Percentiles rank a stretch among this genome's conserved stretches.
Conservation (phyloP, 2,797 vertebrate genomes). For the Notolepis coatsorum region DNA sequence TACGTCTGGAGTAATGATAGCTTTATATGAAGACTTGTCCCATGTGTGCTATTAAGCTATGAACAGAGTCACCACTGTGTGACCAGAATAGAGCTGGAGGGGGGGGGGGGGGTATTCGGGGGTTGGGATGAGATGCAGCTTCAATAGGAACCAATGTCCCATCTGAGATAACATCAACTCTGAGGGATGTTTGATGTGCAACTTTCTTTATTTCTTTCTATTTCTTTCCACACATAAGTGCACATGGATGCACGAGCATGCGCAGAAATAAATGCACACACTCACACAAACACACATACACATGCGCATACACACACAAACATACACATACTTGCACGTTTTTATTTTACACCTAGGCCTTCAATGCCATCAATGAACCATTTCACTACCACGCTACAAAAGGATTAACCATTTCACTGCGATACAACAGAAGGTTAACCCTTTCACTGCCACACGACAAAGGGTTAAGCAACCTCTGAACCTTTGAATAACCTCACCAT, state of each 20-base stretch:
- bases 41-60: slow-evolving; percentile 63
- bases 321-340: too few species aligned
- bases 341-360: too few species aligned
- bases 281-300: slow-evolving; percentile 10
- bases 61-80: slow-evolving; percentile 48
- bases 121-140: slow-evolving; percentile 2
- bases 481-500: too few species aligned
- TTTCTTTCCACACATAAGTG: too few species aligned
- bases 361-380: too few species aligned
- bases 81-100: slow-evolving; percentile 41
- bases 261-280: neutral
- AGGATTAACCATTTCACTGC: too few species aligned
- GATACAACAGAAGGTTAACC: too few species aligned
- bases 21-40: slow-evolving; percentile 63
- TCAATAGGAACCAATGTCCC: slow-evolving; percentile 32
- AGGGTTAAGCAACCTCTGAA: too few species aligned
- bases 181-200: neutral
- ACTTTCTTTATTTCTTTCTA: neutral
- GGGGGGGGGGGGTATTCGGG: too few species aligned
- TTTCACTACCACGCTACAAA: too few species aligned
- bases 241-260: slow-evolving; percentile 3
- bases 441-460: too few species aligned
- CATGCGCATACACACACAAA: too few species aligned
- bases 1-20: slow-evolving; percentile 68
- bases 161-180: slow-evolving; percentile 3